A percentile compares a stretch with the other conserved stretches of the same genome.
These are phyloP conservation scores for Hoplostethus mediterraneus DNA, from an alignment of 2,797 vertebrate species.

Conservation along the genomic window DNA sequence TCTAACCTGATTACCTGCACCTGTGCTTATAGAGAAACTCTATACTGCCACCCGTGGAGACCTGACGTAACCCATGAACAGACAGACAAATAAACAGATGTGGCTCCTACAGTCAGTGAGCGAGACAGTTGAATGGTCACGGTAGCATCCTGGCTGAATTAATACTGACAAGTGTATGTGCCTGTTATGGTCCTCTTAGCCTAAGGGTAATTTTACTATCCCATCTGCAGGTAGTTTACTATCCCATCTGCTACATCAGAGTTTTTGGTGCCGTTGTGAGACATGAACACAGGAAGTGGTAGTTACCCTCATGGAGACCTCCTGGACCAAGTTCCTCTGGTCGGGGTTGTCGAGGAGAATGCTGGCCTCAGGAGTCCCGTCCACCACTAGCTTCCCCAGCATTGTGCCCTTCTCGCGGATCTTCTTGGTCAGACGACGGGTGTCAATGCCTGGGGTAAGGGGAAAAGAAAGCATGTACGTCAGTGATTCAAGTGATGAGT, in stretches of 20 bases:
- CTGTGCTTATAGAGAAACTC: too few species aligned
- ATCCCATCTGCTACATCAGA: not conserved
- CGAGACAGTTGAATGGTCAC: too few species aligned
- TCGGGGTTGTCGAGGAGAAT: constrained; percentile 90
- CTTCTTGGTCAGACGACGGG: constrained; percentile 93
- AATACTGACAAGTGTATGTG: too few species aligned
- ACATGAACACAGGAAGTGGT: not conserved
- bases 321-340: constrained; percentile 89
- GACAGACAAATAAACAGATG: too few species aligned
- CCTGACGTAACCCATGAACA: too few species aligned
- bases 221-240: too few species aligned
- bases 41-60: too few species aligned
- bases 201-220: not conserved
- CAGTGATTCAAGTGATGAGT: not conserved
- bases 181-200: too few species aligned
- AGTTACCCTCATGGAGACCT: constrained; percentile 93
- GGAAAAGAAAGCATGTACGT: not conserved
- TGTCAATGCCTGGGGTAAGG: constrained; percentile 88
- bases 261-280: not conserved
- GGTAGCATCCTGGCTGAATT: too few species aligned
- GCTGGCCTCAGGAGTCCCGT: constrained; percentile 75
- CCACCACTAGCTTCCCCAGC: constrained; percentile 91
- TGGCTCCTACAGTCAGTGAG: too few species aligned
- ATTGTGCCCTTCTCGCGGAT: constrained; percentile 95
- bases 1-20: too few species aligned